phyloP scores from a whole-genome alignment of 1,140 invertebrate species.

The Paramacrobiotus metropolitanus region DNA sequence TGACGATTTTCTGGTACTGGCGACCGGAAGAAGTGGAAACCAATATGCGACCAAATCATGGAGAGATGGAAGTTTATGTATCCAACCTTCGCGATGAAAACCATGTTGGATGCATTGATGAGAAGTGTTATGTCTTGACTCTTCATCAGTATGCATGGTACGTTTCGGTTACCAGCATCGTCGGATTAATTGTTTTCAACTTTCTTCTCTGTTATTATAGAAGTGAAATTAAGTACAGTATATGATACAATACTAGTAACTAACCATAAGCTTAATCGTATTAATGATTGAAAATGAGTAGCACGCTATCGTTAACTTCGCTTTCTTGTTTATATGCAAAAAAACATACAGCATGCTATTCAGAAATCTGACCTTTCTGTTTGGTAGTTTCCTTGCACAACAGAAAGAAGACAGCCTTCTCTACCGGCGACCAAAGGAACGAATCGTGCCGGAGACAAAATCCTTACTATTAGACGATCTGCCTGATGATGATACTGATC shows the following conservation, averaged over 20 bases:
- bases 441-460: neutral
- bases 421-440: neutral
- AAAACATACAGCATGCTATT: neutral
- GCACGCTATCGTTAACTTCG: neutral
- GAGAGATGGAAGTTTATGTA: neutral
- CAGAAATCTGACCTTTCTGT: neutral
- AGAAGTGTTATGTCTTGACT: neutral
- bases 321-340: neutral
- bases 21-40: neutral
- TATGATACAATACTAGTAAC: too few relatives aligned
- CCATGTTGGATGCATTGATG: neutral
- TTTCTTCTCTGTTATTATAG: too few relatives aligned
- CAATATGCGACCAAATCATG: neutral
- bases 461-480: neutral
- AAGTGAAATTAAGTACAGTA: too few relatives aligned
- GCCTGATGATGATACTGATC: neutral
- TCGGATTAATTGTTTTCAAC: too few relatives aligned
- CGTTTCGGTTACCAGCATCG: too few relatives aligned
- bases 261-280: neutral
- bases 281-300: neutral
- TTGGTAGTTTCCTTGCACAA: too few relatives aligned
- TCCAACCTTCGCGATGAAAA: neutral
- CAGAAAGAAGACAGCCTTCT: neutral
- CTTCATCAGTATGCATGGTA: neutral
- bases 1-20: slow-evolving; percentile 3